Conservation (phyloP, 2,888 invertebrate species). For the Polietes domitor region DNA sequence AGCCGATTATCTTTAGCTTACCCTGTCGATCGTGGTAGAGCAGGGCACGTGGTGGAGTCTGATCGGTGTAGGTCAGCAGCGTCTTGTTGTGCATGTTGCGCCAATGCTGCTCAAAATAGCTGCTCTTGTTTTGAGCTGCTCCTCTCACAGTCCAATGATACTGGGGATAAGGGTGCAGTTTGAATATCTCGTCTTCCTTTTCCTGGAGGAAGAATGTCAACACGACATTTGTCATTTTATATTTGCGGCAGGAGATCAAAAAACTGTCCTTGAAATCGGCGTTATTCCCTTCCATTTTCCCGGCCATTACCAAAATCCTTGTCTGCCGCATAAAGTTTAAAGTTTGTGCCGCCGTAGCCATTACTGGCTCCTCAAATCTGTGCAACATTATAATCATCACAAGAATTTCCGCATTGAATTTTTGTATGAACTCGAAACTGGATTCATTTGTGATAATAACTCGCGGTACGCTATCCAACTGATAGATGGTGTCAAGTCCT, state of each 20-base stretch:
- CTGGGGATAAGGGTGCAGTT: not conserved
- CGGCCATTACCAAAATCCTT: constrained; percentile 39
- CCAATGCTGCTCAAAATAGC: constrained; percentile 15
- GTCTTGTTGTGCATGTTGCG: not conserved
- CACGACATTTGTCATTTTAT: constrained; percentile 33
- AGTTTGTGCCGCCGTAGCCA: not conserved
- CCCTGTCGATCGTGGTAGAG: constrained; percentile 52
- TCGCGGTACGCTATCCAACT: not conserved
- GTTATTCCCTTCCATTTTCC: not conserved
- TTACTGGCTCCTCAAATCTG: not conserved
- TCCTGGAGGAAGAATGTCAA: not conserved
- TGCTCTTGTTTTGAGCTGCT: too few relatives aligned
- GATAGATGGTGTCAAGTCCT: not conserved
- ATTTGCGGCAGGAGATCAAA: not conserved
- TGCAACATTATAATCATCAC: not conserved
- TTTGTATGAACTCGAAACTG: not conserved
- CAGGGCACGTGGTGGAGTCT: constrained; percentile 69
- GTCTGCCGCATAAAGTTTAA: constrained; percentile 39
- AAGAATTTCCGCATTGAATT: not conserved
- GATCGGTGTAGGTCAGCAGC: constrained; percentile 67
- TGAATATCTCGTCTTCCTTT: too few relatives aligned
- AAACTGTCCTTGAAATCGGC: not conserved
- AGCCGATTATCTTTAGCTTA: constrained; percentile 66
- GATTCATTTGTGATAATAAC: not conserved
- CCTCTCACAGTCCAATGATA: not conserved